phyloP scores from a whole-genome alignment of 1,140 invertebrate species.

The Platyura marginata region DNA sequence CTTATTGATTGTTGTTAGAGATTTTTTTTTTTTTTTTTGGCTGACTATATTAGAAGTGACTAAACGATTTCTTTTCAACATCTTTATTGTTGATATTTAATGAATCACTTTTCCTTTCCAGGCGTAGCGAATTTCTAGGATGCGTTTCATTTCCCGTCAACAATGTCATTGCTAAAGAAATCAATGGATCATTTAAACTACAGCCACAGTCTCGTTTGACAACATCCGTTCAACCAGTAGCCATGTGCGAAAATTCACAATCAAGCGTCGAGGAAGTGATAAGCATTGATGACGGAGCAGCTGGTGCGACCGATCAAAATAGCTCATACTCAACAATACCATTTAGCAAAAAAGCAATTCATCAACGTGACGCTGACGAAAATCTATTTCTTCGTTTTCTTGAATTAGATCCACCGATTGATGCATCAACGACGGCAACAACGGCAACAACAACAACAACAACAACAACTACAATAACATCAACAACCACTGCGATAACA shows the following conservation, averaged over 20 bases:
- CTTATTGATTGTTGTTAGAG: too few relatives aligned
- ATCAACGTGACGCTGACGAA: slow-evolving; percentile 46
- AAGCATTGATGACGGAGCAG: slow-evolving; percentile 1
- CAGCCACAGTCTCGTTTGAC: slow-evolving; percentile 22
- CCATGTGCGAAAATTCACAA: not conserved
- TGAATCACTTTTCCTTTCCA: slow-evolving; percentile 28
- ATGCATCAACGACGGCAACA: slow-evolving; percentile 20
- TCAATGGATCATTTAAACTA: slow-evolving; percentile 32
- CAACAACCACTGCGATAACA: slow-evolving; percentile 6
- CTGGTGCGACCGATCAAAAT: too few relatives aligned
- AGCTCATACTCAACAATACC: slow-evolving; percentile 5
- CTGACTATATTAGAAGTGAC: too few relatives aligned
- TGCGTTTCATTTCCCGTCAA: slow-evolving; percentile 56
- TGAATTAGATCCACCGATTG: slow-evolving; percentile 50
- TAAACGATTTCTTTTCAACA: too few relatives aligned
- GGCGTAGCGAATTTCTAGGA: slow-evolving; percentile 60
- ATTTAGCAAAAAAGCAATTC: slow-evolving; percentile 29
- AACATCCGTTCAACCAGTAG: not conserved
- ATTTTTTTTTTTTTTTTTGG: too few relatives aligned
- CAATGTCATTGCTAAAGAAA: slow-evolving; percentile 37
- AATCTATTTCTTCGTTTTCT: slow-evolving; percentile 57
- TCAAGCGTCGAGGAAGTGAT: slow-evolving; percentile 4
- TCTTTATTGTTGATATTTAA: too few relatives aligned
- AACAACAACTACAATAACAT: slow-evolving; percentile 1
- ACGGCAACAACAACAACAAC: slow-evolving; percentile 2